Evolutionary conservation across 1,140 invertebrate species (phyloP).

Genomic region (Myzus persicae): DNA sequence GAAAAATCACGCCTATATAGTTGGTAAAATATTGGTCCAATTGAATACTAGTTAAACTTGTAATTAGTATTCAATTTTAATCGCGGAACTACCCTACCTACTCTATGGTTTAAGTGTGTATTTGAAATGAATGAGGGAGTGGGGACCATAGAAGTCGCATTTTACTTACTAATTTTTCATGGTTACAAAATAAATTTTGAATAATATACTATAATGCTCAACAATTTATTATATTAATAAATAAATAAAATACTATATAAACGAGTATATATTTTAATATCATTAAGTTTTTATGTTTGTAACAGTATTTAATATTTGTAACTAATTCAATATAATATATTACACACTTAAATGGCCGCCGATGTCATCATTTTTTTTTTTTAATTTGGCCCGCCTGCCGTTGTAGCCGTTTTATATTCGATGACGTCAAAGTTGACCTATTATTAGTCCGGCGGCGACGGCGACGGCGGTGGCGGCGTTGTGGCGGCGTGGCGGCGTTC

Average conservation of each 20-base stretch:
- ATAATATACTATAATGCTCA: background rate
- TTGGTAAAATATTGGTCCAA: background rate
- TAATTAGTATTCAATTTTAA: background rate
- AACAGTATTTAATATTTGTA: background rate
- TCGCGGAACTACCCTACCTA: background rate
- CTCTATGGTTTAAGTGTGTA: background rate
- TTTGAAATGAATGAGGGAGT: background rate
- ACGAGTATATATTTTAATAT: background rate
- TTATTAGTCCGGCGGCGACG: constrained; percentile 7
- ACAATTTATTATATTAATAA: background rate
- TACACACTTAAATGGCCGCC: background rate
- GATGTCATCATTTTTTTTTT: background rate
- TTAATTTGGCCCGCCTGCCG: constrained; percentile 15
- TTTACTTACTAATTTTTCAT: background rate
- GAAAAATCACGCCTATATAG: background rate
- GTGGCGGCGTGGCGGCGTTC: background rate
- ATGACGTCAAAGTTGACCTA: constrained; percentile 48
- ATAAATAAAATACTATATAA: background rate
- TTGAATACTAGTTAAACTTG: background rate
- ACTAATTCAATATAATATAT: background rate
- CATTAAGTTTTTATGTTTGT: background rate
- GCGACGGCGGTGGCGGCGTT: background rate
- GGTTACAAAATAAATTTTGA: background rate
- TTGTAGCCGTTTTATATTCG: constrained; percentile 21
- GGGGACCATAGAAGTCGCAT: too few relatives aligned